A percentile compares a stretch with the other conserved stretches of the same genome.
These are phyloP conservation scores for Sinocyclocheilus anophthalmus DNA, from an alignment of 2,113 vertebrate genomes.

Conservation along the genomic window DNA sequence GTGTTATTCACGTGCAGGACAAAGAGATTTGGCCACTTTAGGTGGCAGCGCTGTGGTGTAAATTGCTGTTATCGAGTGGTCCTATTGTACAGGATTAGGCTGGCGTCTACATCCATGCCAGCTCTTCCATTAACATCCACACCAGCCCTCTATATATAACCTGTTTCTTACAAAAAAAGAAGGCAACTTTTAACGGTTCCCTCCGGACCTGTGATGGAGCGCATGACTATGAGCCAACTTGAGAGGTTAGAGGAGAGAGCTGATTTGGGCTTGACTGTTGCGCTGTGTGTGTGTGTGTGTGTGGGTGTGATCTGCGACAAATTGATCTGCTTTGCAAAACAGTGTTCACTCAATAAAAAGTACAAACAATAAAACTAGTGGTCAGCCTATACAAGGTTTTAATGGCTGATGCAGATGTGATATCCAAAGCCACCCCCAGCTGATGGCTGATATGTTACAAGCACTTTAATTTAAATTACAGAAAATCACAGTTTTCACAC, in stretches of 20 bases:
- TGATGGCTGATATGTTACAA: neutral
- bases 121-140: slow-evolving; percentile 55
- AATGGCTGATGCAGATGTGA: neutral
- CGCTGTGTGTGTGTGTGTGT: neutral
- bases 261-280: neutral
- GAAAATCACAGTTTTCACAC: neutral
- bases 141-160: slow-evolving; percentile 66
- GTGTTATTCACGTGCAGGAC: neutral
- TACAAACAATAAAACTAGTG: neutral
- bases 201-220: slow-evolving; percentile 24
- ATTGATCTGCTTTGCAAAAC: too few relatives aligned
- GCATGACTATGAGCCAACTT: slow-evolving; percentile 15
- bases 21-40: slow-evolving; percentile 34
- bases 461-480: neutral
- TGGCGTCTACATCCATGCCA: slow-evolving; percentile 50
- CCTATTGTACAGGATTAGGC: slow-evolving; percentile 65
- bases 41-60: slow-evolving; percentile 39
- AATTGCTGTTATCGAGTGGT: slow-evolving; percentile 52
- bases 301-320: neutral
- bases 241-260: neutral
- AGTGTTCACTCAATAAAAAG: too few relatives aligned
- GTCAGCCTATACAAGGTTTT: neutral
- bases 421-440: neutral
- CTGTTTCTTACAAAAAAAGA: slow-evolving; percentile 67
- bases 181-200: slow-evolving; percentile 66